phyloP scores from a whole-genome alignment of 2,888 invertebrate genomes.

The Arrhopalites spinosus region DNA sequence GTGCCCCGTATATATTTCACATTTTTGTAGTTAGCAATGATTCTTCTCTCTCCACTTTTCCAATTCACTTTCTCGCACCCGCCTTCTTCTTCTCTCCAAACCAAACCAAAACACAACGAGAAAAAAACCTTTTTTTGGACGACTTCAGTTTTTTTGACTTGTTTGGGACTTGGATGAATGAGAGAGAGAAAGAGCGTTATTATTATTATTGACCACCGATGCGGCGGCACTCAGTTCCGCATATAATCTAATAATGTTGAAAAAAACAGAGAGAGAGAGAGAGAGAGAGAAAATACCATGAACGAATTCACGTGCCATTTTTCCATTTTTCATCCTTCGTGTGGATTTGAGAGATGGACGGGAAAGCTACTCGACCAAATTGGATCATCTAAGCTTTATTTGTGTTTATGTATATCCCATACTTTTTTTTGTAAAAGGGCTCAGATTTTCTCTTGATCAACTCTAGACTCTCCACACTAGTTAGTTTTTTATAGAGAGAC shows the following conservation, averaged over 20 bases:
- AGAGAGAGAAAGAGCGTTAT: neutral
- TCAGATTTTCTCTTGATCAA: neutral
- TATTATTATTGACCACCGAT: slow-evolving; percentile 28
- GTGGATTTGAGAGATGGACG: slow-evolving; percentile 32
- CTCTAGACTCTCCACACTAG: neutral
- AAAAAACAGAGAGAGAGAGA: neutral
- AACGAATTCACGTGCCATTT: slow-evolving; percentile 31
- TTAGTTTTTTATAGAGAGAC: too few relatives aligned
- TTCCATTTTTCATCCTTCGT: slow-evolving; percentile 41
- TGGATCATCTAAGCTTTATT: slow-evolving; percentile 27
- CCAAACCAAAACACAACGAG: too few relatives aligned
- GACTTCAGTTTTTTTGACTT: too few relatives aligned
- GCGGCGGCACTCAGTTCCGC: slow-evolving; percentile 27
- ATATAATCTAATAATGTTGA: slow-evolving; percentile 34
- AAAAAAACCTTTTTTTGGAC: too few relatives aligned
- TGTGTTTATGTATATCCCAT: neutral
- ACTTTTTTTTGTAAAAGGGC: neutral
- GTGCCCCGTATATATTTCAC: slow-evolving; percentile 4
- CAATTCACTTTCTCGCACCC: slow-evolving; percentile 38
- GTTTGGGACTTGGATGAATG: neutral
- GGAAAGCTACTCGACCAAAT: slow-evolving; percentile 36
- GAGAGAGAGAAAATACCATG: slow-evolving; percentile 3
- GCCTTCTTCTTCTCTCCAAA: too few relatives aligned
- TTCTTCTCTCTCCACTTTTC: slow-evolving; percentile 26
- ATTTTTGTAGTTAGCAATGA: slow-evolving; percentile 10